Evolutionary conservation across 2,797 vertebrate species (phyloP).

Genomic region (Galaxias olidus): DNA sequence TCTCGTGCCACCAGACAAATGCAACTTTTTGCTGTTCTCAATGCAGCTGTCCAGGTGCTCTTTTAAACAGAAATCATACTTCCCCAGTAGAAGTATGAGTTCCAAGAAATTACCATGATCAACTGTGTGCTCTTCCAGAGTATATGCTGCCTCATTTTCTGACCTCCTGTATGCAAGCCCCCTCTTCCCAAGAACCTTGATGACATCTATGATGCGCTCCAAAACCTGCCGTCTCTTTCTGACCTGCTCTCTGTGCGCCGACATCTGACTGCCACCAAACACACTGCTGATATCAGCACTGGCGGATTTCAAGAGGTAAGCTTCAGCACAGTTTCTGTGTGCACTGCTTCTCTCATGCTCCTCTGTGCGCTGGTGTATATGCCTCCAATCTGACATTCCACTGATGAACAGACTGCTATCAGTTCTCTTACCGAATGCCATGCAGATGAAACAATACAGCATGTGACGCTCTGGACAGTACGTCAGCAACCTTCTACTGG

Average conservation of each 20-base stretch:
- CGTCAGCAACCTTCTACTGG: conserved; percentile 13
- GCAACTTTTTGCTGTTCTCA: neutral
- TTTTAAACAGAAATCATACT: neutral
- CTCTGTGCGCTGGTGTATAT: neutral
- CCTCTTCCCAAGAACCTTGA: too few relatives aligned
- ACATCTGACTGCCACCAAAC: conserved; percentile 14
- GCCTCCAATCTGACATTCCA: neutral
- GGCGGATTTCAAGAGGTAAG: conserved; percentile 5
- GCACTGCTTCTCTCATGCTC: conserved; percentile 4
- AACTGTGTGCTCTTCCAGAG: conserved; percentile 1
- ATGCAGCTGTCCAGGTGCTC: neutral
- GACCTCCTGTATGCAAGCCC: too few relatives aligned
- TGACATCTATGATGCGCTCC: too few relatives aligned
- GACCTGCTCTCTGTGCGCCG: conserved; percentile 12
- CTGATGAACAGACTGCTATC: neutral
- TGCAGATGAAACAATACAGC: conserved; percentile 2
- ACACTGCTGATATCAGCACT: neutral
- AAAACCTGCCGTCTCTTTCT: neutral
- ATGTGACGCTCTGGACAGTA: conserved; percentile 2
- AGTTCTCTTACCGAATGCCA: conserved; percentile 3
- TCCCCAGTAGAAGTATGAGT: neutral
- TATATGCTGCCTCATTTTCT: too few relatives aligned
- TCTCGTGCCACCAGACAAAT: neutral
- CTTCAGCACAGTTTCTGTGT: conserved; percentile 12
- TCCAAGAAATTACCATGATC: conserved; percentile 8